These are phyloP conservation scores for Condylura cristata DNA, from an alignment of 2,113 vertebrate species.

Conservation along the genomic window DNA sequence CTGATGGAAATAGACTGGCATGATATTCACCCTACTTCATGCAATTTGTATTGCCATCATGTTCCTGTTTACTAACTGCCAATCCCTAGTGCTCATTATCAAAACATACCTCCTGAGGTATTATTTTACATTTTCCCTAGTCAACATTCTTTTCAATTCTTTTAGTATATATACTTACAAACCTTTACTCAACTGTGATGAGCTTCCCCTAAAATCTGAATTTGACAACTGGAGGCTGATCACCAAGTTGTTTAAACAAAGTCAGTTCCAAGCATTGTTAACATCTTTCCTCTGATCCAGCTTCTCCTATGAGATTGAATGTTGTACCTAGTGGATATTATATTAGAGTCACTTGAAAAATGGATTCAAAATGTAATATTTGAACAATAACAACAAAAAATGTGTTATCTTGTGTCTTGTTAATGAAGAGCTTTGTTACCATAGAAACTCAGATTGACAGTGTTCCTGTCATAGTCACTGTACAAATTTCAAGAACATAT, in stretches of 20 bases:
- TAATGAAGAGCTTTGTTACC: background rate
- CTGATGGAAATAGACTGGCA: background rate
- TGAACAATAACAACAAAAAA: background rate
- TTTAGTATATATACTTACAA: background rate
- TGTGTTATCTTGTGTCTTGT: background rate
- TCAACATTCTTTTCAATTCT: background rate
- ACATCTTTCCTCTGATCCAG: background rate
- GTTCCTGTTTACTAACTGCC: background rate
- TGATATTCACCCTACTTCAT: background rate
- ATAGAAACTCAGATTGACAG: background rate
- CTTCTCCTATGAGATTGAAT: background rate
- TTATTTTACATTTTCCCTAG: background rate
- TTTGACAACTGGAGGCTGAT: background rate
- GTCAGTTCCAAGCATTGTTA: background rate
- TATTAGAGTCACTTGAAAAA: background rate
- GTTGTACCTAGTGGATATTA: background rate
- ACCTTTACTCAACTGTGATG: background rate
- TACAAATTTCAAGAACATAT: background rate
- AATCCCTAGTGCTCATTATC: background rate
- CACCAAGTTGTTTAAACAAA: background rate
- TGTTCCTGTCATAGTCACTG: too few species aligned
- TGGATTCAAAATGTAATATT: background rate
- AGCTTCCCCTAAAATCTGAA: background rate
- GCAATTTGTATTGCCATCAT: background rate
- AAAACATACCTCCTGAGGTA: background rate